Conservation (phyloP, 1,140 invertebrate species). For the Stenopsyche tienmushanensis region DNA sequence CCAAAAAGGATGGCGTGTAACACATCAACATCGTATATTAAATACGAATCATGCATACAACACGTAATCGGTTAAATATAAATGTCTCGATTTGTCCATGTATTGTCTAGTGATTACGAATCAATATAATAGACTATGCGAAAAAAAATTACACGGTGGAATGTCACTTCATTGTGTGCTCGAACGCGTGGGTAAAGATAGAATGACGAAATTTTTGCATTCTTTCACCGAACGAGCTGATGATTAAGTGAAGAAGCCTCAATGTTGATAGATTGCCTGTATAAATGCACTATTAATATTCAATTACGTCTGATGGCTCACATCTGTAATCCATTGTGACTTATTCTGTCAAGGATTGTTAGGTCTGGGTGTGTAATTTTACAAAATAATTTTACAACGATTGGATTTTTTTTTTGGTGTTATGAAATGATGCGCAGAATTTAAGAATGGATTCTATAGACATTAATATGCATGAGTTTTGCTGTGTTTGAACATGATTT, state of each 20-base stretch:
- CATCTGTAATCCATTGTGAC: no score
- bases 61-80: slow-evolving; percentile 20
- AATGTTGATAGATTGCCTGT: no score
- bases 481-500: no score
- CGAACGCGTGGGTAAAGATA: slow-evolving; percentile 1
- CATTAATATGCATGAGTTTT: no score
- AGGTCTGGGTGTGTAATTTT: no score
- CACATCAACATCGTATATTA: background rate
- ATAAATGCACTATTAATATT: no score
- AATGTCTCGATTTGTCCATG: slow-evolving; percentile 5
- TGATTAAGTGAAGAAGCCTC: slow-evolving; percentile 1
- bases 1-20: slow-evolving; percentile 13
- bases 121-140: background rate
- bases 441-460: no score
- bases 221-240: background rate
- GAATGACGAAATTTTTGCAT: slow-evolving; percentile 11
- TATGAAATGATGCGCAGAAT: no score
- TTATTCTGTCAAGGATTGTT: no score
- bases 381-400: no score
- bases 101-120: background rate
- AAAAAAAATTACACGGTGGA: background rate
- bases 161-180: background rate
- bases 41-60: slow-evolving; percentile 13
- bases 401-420: no score
- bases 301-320: no score